Base-by-base conservation (phyloP, 2,797 vertebrate species). In the Alauda arvensis region DNA sequence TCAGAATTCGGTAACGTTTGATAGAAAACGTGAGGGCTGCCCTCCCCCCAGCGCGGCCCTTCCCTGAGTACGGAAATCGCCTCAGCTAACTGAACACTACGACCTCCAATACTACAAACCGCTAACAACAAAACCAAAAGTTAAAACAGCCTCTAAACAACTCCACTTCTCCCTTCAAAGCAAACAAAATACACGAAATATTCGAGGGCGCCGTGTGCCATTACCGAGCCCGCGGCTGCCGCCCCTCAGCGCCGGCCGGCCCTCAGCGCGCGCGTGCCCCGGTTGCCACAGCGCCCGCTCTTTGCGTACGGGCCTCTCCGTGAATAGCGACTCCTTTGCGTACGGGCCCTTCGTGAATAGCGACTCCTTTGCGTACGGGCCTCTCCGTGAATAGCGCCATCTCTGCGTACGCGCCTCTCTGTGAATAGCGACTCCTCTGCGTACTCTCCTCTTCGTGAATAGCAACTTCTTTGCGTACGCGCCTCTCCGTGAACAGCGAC, bases 231-330 rank as follows among this genome's bases (percentile, higher is more conserved):
- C 21, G 18, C 5, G 3, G 7, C 17, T 25, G 28, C 55, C 70
- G 17, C 77, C 63, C 70, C 45, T 4, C 45, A 13, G 57, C 71
- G 5, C 81, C 62, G 5, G 18, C 11, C 68, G 8, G 37, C 46
- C 42, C 26, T 12, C 25, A 43, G 26, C 16, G 37, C n/a, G 16
- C 77, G 80, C 86, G 57, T 69, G 68, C 82, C 12, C 39, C 0
- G 18, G 94, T 84, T 82, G 77, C 92, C 83, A 45, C 53, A 57
- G 77, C 83, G 31, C 71, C 90, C 56, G 84, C 77, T 29, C 25
- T 29, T 48, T 33, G 52, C 63, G 69, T 81, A 70, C n/a, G 40
- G 31, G 4, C 3, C 12, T 2, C 57, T 82, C 37, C 57, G 40
- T 40, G 40, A 40, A 40, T 40, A 40, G 13, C 10, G 37, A 11